Percentiles rank a stretch among this genome's conserved stretches.
Evolutionary conservation across 2,888 invertebrate genomes (phyloP).

Genomic region (Ernsta delagoae): DNA sequence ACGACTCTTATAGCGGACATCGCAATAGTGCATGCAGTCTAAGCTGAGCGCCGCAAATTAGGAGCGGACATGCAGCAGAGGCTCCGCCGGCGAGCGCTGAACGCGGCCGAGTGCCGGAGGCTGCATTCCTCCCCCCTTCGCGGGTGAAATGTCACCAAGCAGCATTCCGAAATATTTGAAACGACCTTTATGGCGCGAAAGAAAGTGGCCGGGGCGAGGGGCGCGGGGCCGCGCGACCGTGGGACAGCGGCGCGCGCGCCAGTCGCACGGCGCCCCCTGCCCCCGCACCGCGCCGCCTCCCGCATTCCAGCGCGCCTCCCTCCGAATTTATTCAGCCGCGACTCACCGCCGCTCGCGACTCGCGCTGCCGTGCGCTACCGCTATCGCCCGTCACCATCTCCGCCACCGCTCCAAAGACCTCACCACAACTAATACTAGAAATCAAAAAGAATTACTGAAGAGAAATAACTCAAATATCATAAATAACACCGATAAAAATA

Average conservation of each 20-base stretch:
- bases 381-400: slow-evolving; percentile 41
- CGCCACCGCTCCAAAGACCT: slow-evolving; percentile 25
- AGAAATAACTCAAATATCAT: too few relatives aligned
- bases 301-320: slow-evolving; percentile 80
- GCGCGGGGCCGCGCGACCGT: slow-evolving; percentile 87
- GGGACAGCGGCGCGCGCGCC: slow-evolving; percentile 87
- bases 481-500: too few relatives aligned
- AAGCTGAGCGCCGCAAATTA: slow-evolving; percentile 25
- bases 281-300: slow-evolving; percentile 62
- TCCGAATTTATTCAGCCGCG: slow-evolving; percentile 83
- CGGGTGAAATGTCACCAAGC: slow-evolving; percentile 84
- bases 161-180: slow-evolving; percentile 85
- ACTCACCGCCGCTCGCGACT: slow-evolving; percentile 39
- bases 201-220: slow-evolving; percentile 70
- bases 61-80: slow-evolving; percentile 38
- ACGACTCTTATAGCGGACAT: neutral
- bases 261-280: slow-evolving; percentile 80
- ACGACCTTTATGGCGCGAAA: slow-evolving; percentile 85
- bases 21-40: slow-evolving; percentile 25
- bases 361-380: slow-evolving; percentile 37
- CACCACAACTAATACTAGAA: neutral
- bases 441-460: too few relatives aligned
- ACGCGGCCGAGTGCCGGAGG: slow-evolving; percentile 66
- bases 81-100: slow-evolving; percentile 46
- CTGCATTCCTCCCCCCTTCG: slow-evolving; percentile 70